Evolutionary conservation across 2,113 vertebrate species (phyloP).

Genomic region (Picathartes gymnocephalus): DNA sequence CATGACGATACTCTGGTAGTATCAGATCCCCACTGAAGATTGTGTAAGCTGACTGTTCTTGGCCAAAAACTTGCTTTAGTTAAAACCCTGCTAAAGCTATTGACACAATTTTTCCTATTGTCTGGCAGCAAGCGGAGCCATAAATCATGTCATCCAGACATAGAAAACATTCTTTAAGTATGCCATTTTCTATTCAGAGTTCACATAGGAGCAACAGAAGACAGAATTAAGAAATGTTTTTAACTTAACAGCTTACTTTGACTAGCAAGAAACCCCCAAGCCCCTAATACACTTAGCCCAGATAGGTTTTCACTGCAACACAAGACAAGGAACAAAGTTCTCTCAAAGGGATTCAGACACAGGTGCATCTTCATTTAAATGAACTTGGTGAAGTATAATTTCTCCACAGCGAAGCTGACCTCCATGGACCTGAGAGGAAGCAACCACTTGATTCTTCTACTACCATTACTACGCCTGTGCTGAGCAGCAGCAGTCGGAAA

Average conservation of each 20-base stretch:
- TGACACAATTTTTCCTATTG: background rate
- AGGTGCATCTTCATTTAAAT: background rate
- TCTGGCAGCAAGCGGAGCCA: background rate
- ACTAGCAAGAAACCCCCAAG: background rate
- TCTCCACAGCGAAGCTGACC: background rate
- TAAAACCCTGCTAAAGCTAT: background rate
- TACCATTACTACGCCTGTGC: background rate
- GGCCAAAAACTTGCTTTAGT: background rate
- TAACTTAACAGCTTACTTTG: background rate
- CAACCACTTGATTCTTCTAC: background rate
- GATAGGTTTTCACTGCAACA: background rate
- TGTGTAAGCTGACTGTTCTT: background rate
- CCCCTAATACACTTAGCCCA: background rate
- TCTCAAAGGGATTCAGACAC: background rate
- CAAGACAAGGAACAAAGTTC: background rate
- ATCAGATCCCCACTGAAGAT: background rate
- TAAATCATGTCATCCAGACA: background rate
- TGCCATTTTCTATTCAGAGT: background rate
- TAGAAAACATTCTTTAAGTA: background rate
- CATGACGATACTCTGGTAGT: background rate
- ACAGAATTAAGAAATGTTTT: background rate
- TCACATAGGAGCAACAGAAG: background rate
- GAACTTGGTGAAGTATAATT: background rate
- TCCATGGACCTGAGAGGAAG: background rate
- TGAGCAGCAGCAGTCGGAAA: rapidly evolving